A percentile compares a stretch with the other conserved stretches of the same genome.
phyloP scores from a whole-genome alignment of 2,888 invertebrate genomes.

The Tipula lateralis region DNA sequence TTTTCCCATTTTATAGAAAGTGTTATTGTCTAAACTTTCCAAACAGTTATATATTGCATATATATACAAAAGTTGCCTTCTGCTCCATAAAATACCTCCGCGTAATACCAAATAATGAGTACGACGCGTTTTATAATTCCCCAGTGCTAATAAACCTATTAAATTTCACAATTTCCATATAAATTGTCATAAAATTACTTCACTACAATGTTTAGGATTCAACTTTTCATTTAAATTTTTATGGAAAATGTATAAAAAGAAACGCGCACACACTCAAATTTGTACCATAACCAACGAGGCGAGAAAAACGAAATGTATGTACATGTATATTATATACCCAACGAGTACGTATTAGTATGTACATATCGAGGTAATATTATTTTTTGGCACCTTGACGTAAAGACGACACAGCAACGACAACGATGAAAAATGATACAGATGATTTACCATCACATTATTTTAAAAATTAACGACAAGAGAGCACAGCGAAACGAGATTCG shows the following conservation, averaged over 20 bases:
- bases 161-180: background rate
- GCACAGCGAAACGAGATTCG: background rate
- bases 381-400: constrained; percentile 24
- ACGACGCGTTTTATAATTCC: background rate
- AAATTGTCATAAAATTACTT: constrained; percentile 19
- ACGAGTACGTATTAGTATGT: too few relatives aligned
- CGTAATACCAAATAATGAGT: background rate
- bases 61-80: too few relatives aligned
- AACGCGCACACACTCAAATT: background rate
- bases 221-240: background rate
- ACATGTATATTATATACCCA: background rate
- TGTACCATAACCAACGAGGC: background rate
- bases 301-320: background rate
- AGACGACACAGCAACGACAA: background rate
- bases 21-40: too few relatives aligned
- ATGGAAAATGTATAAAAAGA: background rate
- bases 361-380: background rate
- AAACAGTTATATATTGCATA: too few relatives aligned
- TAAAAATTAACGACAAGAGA: background rate
- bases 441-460: constrained; percentile 5
- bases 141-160: background rate
- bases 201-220: background rate
- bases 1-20: too few relatives aligned
- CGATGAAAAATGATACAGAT: background rate
- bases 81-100: too few relatives aligned